Evolutionary conservation across 1,140 invertebrate species (phyloP).

Genomic region (Glossosoma conforme): DNA sequence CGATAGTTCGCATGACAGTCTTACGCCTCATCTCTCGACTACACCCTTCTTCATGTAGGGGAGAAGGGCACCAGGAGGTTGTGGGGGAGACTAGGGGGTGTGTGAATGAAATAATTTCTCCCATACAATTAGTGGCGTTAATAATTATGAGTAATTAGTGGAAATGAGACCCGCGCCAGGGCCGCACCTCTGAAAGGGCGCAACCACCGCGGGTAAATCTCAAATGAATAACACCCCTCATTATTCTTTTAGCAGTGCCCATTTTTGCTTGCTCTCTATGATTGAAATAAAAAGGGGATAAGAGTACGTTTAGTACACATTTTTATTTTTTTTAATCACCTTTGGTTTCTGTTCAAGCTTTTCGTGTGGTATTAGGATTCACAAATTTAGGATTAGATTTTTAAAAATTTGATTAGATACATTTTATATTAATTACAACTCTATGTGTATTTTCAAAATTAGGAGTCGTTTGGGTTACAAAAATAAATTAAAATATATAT

Average conservation of each 20-base stretch:
- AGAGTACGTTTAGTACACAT: conserved; percentile 19
- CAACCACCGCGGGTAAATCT: not conserved
- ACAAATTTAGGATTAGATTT: too few species aligned
- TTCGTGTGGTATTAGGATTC: not conserved
- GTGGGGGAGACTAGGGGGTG: conserved; percentile 11
- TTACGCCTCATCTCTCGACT: too few species aligned
- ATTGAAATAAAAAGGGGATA: too few species aligned
- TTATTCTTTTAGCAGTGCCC: too few species aligned
- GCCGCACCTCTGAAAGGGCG: conserved; percentile 7
- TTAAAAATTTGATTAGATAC: too few species aligned
- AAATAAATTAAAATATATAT: too few species aligned
- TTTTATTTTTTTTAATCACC: conserved; percentile 32
- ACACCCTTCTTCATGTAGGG: too few species aligned
- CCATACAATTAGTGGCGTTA: conserved; percentile 31
- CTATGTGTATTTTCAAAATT: too few species aligned
- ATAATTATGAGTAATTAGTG: conserved; percentile 33
- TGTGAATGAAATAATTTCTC: conserved; percentile 32
- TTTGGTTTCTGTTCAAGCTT: conserved; percentile 7
- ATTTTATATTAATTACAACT: too few species aligned
- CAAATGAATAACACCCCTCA: not conserved
- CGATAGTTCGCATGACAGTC: too few species aligned
- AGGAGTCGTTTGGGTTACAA: too few species aligned
- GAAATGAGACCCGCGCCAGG: conserved; percentile 26
- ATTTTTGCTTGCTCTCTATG: too few species aligned
- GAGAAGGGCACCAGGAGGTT: not conserved